Evolutionary conservation across 1,140 invertebrate genomes (phyloP).

Genomic region (Thaumatotibia leucotreta): DNA sequence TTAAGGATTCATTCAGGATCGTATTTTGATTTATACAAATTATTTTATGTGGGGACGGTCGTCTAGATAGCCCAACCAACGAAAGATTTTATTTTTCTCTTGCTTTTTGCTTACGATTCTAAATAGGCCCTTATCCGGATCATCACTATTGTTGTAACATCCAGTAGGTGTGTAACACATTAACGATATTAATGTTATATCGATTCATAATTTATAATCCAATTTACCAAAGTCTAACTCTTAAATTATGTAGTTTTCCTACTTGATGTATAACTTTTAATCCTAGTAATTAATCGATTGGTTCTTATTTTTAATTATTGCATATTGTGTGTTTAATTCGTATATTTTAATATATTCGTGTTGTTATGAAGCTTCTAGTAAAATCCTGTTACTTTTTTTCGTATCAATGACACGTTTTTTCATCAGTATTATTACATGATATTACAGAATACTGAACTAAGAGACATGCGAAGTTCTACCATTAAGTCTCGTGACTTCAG

Average conservation of each 20-base stretch:
- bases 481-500: too few species aligned
- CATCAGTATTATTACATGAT: neutral
- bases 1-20: too few species aligned
- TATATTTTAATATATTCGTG: neutral
- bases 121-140: too few species aligned
- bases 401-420: neutral
- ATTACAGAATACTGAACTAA: neutral
- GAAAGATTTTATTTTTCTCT: too few species aligned
- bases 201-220: neutral
- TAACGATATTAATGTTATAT: neutral
- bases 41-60: too few species aligned
- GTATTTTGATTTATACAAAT: too few species aligned
- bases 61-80: too few species aligned
- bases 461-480: neutral
- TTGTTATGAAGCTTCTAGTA: neutral
- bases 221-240: constrained; percentile 28
- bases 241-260: constrained; percentile 15
- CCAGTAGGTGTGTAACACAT: too few species aligned
- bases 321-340: neutral
- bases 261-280: neutral
- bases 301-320: neutral
- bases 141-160: too few species aligned
- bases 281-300: neutral
- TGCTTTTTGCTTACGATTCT: too few species aligned
- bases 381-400: neutral